These are phyloP conservation scores for Hapalemur alaotrensis DNA, from an alignment of 2,797 vertebrate species.

Conservation along the genomic window DNA sequence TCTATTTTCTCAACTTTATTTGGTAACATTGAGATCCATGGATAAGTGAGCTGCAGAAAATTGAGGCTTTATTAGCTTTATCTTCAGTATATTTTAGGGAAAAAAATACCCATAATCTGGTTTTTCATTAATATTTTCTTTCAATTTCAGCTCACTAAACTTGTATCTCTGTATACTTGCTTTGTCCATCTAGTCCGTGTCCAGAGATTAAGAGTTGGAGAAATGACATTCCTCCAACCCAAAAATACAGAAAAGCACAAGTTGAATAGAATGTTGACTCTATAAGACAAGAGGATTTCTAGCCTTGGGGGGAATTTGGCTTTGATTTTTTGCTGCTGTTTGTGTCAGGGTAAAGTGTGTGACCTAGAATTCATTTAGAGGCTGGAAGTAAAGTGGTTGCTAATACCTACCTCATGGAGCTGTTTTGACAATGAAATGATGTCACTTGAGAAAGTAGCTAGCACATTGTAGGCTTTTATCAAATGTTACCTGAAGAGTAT, in stretches of 20 bases:
- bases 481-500: background rate
- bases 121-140: background rate
- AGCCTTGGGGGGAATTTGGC: background rate
- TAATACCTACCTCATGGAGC: background rate
- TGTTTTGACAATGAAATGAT: background rate
- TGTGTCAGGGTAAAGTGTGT: background rate
- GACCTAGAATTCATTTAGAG: background rate
- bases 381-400: background rate
- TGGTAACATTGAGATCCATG: background rate
- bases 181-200: background rate
- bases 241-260: background rate
- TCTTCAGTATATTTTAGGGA: background rate
- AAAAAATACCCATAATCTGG: background rate
- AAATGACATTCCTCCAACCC: background rate
- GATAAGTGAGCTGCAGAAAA: background rate
- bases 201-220: background rate
- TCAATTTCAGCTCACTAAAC: background rate
- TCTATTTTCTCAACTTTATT: background rate
- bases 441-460: background rate
- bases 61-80: background rate
- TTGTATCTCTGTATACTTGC: background rate
- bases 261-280: background rate
- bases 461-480: background rate
- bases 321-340: background rate
- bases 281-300: background rate